Evolutionary conservation across 2,113 vertebrate species (phyloP), one percentile per base, ranked within the genome.

Genomic region (Ciconia boyciana): DNA sequence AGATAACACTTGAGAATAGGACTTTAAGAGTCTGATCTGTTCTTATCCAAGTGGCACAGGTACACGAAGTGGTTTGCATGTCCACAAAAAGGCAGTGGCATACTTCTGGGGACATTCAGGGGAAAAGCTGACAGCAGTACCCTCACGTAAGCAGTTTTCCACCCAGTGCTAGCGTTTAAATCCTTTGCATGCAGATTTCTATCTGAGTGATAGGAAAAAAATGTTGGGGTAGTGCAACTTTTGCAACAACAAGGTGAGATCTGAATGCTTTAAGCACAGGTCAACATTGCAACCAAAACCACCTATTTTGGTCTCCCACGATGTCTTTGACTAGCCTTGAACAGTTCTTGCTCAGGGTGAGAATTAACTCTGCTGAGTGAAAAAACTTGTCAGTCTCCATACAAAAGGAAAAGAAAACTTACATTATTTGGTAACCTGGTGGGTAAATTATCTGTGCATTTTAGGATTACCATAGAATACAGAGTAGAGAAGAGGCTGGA

Each of bases 1-100:
- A 88, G 44, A 1, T 39, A 90, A 79, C 29, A 12, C 71, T 46
- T 49, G 34, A 75, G 48, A 84, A 79, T 1, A 39, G 25, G 57
- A 68, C 49, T 51, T 86, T 2, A 20, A 46, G 13, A 82, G 41
- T 18, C 52, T 43, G 11, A 51, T 55, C n/a, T 75, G 25, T 6
- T 78, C 69, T 58, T 39, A 66, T 9, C 15, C 52, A 64, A 34
- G 52, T 4, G 25, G 43, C 49, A 57, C 1, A 0, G 1, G 2
- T 7, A 83, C 36, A 28, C 2, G 0, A 19, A 3, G 21, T 9
- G 26, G 49, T 48, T 28, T 41, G 16, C 44, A 31, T 0, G 2
- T 4, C 54, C 41, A 31, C n/a, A 68, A 16, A 10, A 86, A 83
- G 46, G 76, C 41, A 51, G 31, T 25, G n/a, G 15, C 16, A 31